Percentiles rank a stretch among this genome's conserved stretches.
phyloP scores from a whole-genome alignment of 2,888 invertebrate genomes.

The Pristionchus maxplancki region DNA sequence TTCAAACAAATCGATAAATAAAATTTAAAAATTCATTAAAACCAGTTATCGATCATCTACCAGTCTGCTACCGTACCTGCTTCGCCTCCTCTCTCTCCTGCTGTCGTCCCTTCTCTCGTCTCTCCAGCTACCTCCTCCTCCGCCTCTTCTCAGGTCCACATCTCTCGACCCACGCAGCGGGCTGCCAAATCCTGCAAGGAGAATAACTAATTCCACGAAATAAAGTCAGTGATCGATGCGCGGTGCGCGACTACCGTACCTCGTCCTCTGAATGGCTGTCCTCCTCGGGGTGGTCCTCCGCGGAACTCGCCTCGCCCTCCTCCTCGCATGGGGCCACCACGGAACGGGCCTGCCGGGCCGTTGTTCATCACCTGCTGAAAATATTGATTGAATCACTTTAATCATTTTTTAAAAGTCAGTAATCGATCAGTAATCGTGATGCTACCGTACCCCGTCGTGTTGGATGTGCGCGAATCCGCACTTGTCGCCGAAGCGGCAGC shows the following conservation, averaged over 20 bases:
- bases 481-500: conserved; percentile 46
- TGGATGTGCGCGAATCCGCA: conserved; percentile 46
- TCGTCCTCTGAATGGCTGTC: conserved; percentile 42
- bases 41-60: background rate
- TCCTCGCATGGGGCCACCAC: conserved; percentile 11
- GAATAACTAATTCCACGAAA: background rate
- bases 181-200: conserved; percentile 17
- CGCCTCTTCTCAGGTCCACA: background rate
- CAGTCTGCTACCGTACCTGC: background rate
- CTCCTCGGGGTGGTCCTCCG: conserved; percentile 14
- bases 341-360: conserved; percentile 13
- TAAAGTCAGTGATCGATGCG: background rate
- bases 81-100: conserved; percentile 10
- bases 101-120: conserved; percentile 32
- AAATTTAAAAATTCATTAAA: background rate
- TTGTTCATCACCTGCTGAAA: background rate
- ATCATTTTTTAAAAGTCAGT: background rate
- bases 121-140: background rate
- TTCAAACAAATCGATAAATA: background rate
- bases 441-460: conserved; percentile 28
- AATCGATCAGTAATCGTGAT: background rate
- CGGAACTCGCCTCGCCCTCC: background rate
- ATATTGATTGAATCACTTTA: background rate
- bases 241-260: background rate
- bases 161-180: background rate